Base-by-base conservation (phyloP, 2,888 invertebrate species). In the Iphiclides podalirius region DNA sequence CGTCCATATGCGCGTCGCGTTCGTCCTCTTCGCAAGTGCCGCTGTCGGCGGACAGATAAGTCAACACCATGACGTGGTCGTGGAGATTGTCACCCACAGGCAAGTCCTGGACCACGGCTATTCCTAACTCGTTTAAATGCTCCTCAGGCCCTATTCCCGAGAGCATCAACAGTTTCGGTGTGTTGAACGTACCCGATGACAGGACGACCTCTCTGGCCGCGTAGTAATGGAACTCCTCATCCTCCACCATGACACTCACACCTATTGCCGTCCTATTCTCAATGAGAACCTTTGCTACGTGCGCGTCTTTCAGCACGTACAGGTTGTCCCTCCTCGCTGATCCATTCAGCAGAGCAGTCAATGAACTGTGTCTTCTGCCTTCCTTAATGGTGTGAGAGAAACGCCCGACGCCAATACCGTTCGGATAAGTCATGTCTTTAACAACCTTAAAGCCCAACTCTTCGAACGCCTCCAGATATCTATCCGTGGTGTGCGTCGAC, bases 41-140 rank as follows among this genome's bases (percentile, higher is more conserved):
- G 9, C 64, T 74, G 0, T 76, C 66, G 1, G 72, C 72, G 8
- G 70, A 67, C 8, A 83, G 53, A 53, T 67, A 77, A 33, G 67
- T 73, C 0, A 81, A 41, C 2, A 73, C 72, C 80, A 82, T 81
- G 1, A 71, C 56, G 44, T 85, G 85, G 33, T 85, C 85, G 39
- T 82, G 79, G 1, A 84, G 64, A 49, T 84, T 83, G 8, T 74
- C 65, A 0, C 85, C 85, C 0, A 85, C 81, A 0, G 85, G 80
- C 33, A 82, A 56, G 41, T 84, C 75, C 47, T 65, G 50, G 0
- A 74, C 55, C 0, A 77, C 59, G 0, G 69, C 55, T 17, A 84
- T 71, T 0, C 59, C 68, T 2, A 79, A 36, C 0, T 67, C 52
- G 1, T 67, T 45, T 13, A 85, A 62, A 47, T 73, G 70, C 0